Evolutionary conservation across 2,888 invertebrate genomes (phyloP).

Genomic region (Megamerina dolium): DNA sequence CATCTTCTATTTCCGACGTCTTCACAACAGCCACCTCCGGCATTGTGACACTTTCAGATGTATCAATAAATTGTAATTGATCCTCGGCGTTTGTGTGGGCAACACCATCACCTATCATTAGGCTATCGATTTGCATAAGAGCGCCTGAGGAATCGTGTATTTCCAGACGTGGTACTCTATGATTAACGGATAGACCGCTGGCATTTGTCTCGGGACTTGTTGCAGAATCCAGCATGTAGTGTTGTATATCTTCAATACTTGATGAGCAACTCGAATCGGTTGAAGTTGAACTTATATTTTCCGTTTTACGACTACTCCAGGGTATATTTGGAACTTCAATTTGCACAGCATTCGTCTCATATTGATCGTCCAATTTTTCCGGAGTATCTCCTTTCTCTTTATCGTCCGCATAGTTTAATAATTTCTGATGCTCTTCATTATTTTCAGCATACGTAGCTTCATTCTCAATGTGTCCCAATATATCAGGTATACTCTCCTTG

Average conservation of each 20-base stretch:
- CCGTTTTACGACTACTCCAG: conserved; percentile 54
- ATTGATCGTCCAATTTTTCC: conserved; percentile 31
- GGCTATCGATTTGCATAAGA: conserved; percentile 58
- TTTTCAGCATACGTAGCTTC: conserved; percentile 17
- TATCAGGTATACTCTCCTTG: conserved; percentile 45
- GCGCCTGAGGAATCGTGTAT: conserved; percentile 68
- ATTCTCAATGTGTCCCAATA: conserved; percentile 40
- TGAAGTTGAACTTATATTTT: conserved; percentile 44
- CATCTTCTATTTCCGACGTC: conserved; percentile 25
- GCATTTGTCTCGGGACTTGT: conserved; percentile 50
- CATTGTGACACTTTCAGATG: conserved; percentile 45
- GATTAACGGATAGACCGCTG: conserved; percentile 22
- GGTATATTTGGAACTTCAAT: conserved; percentile 57
- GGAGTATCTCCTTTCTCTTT: conserved; percentile 44
- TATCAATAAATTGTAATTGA: conserved; percentile 45
- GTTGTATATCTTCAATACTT: conserved; percentile 49
- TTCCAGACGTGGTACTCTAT: conserved; percentile 62
- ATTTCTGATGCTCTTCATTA: conserved; percentile 29
- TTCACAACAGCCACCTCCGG: conserved; percentile 29
- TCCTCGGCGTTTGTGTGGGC: conserved; percentile 50
- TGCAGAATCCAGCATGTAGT: conserved; percentile 48
- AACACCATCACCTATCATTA: conserved; percentile 53
- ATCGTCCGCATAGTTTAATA: conserved; percentile 32
- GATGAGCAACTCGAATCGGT: conserved; percentile 41
- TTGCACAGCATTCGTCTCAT: conserved; percentile 46